Evolutionary conservation across 2,113 vertebrate genomes (phyloP).

Genomic region (Entomyzon cyanotis): DNA sequence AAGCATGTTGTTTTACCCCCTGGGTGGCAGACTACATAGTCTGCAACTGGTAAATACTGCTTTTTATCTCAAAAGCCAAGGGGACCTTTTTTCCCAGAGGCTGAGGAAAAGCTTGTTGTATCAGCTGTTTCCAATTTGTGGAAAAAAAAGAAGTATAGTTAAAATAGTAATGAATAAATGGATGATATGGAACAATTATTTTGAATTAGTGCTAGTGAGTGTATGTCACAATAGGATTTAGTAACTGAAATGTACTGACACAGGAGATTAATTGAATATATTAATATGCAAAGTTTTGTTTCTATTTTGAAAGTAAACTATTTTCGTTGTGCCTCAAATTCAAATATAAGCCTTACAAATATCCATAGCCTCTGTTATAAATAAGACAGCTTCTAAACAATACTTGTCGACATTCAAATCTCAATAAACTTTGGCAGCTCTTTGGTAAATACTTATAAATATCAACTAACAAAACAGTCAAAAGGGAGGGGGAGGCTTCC

Average conservation of each 20-base stretch:
- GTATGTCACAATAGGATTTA: background rate
- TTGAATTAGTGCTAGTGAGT: background rate
- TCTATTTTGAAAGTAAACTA: slow-evolving; percentile 29
- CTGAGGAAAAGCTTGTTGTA: background rate
- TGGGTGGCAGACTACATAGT: background rate
- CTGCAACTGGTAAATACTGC: background rate
- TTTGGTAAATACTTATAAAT: slow-evolving; percentile 72
- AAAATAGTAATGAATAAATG: background rate
- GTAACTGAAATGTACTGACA: slow-evolving; percentile 57
- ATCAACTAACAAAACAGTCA: slow-evolving; percentile 36
- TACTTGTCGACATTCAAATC: slow-evolving; percentile 61
- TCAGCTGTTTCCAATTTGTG: background rate
- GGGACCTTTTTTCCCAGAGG: background rate
- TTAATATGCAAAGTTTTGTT: background rate
- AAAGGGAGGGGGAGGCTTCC: slow-evolving; percentile 8
- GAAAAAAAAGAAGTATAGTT: background rate
- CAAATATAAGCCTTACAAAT: slow-evolving; percentile 56
- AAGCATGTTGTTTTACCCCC: background rate
- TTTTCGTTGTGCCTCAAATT: slow-evolving; percentile 36
- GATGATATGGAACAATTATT: background rate
- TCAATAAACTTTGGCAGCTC: slow-evolving; percentile 65
- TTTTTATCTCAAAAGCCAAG: background rate
- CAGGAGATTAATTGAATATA: slow-evolving; percentile 30
- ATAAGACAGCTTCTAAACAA: slow-evolving; percentile 55
- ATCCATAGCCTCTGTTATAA: slow-evolving; percentile 45